Conservation (phyloP, 2,797 vertebrate species). For the Florisuga fusca region DNA sequence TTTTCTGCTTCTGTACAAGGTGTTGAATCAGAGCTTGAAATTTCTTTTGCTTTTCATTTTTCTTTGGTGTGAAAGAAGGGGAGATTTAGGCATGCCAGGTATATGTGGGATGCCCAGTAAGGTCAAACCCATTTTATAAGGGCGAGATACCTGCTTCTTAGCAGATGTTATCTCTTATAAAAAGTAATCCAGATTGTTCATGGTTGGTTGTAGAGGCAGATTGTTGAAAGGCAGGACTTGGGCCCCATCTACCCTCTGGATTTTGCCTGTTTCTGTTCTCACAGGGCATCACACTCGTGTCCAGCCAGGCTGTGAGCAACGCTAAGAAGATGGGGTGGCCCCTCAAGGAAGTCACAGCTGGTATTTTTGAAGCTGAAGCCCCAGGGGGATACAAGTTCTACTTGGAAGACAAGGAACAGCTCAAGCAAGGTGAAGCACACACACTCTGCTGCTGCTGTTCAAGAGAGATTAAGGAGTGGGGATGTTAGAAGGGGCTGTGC, state of each 20-base stretch:
- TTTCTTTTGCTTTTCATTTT: not conserved
- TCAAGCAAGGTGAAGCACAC: conserved; percentile 80
- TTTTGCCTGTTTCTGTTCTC: not conserved
- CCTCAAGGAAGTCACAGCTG: conserved; percentile 82
- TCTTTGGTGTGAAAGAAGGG: not conserved
- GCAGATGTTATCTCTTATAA: not conserved
- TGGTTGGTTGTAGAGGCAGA: not conserved
- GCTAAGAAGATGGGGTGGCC: conserved; percentile 91
- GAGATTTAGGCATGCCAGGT: not conserved
- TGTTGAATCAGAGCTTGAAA: not conserved
- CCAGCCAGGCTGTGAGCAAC: conserved; percentile 89
- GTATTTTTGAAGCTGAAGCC: conserved; percentile 87
- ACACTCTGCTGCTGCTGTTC: not conserved
- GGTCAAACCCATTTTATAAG: not conserved
- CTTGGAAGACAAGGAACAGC: conserved; percentile 85
- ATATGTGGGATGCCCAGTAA: rapidly evolving
- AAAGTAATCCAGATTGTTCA: not conserved
- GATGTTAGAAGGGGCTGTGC: rapidly evolving
- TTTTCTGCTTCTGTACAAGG: not conserved
- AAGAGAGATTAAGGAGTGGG: not conserved
- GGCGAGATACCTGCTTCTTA: not conserved
- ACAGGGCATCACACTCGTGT: conserved; percentile 92
- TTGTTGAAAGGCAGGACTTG: not conserved
- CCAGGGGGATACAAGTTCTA: conserved; percentile 95
- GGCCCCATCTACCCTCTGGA: not conserved